A percentile compares a stretch with the other conserved stretches of the same genome.
phyloP scores from a whole-genome alignment of 2,888 invertebrate genomes.

The Hirtodrosophila confusa region DNA sequence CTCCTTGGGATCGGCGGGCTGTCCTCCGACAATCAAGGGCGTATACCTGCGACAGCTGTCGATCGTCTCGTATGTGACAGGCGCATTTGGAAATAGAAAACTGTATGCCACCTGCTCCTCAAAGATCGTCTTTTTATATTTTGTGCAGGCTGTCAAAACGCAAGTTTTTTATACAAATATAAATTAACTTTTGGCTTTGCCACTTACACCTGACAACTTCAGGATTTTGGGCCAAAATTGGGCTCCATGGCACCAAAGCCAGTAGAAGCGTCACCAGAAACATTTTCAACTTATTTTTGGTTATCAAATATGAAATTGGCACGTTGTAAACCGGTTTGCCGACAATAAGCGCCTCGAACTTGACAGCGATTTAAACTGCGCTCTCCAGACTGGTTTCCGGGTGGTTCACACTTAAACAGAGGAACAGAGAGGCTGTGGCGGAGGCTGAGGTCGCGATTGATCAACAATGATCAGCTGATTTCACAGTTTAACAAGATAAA shows the following conservation, averaged over 20 bases:
- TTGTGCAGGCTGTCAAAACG: slow-evolving; percentile 48
- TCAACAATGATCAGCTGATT: slow-evolving; percentile 20
- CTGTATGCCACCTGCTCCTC: slow-evolving; percentile 64
- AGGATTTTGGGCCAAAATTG: slow-evolving; percentile 11
- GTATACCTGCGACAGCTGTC: slow-evolving; percentile 64
- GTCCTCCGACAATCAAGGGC: slow-evolving; percentile 84
- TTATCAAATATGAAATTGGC: slow-evolving; percentile 32
- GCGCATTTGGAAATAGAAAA: slow-evolving; percentile 54
- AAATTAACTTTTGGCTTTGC: not conserved
- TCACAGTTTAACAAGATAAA: too few species aligned
- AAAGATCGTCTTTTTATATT: slow-evolving; percentile 65
- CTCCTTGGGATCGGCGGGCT: slow-evolving; percentile 74
- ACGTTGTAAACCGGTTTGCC: slow-evolving; percentile 42
- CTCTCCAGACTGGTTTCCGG: slow-evolving; percentile 39
- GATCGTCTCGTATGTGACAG: slow-evolving; percentile 39
- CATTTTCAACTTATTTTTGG: slow-evolving; percentile 42
- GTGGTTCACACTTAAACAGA: not conserved
- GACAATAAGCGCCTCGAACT: slow-evolving; percentile 28
- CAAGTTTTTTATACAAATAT: not conserved
- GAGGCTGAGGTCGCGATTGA: not conserved
- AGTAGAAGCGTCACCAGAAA: slow-evolving; percentile 25
- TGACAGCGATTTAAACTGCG: slow-evolving; percentile 8
- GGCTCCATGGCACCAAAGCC: slow-evolving; percentile 9
- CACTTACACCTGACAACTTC: slow-evolving; percentile 44
- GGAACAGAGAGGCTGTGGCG: not conserved